A percentile compares a stretch with the other conserved stretches of the same genome.
Evolutionary conservation across 1,140 invertebrate genomes (phyloP).

Genomic region (Probaryconus sp.): DNA sequence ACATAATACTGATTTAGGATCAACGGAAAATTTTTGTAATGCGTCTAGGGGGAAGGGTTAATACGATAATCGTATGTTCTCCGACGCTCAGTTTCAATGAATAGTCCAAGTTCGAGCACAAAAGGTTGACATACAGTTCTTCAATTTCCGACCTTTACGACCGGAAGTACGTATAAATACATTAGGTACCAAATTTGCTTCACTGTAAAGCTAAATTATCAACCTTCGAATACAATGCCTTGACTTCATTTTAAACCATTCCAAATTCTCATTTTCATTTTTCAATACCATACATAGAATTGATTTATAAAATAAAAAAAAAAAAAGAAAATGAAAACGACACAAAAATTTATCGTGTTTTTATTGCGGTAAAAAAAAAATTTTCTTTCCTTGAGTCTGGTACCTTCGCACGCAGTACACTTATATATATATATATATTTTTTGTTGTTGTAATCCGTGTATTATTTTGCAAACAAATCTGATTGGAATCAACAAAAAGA

Average conservation of each 20-base stretch:
- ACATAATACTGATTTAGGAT: conserved; percentile 74
- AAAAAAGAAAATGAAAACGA: too few relatives aligned
- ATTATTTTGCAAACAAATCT: too few relatives aligned
- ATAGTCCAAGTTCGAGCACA: conserved; percentile 24
- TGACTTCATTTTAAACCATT: too few relatives aligned
- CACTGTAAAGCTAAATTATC: too few relatives aligned
- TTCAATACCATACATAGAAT: too few relatives aligned
- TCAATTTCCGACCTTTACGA: conserved; percentile 22
- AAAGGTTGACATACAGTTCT: conserved; percentile 12
- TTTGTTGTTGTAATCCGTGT: too few relatives aligned
- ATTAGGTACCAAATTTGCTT: conserved; percentile 7
- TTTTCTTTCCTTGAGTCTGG: background rate
- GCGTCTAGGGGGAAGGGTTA: conserved; percentile 65
- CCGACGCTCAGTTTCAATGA: conserved; percentile 21
- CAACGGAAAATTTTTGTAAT: conserved; percentile 72
- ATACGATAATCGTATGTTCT: conserved; percentile 28
- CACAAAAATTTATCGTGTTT: too few relatives aligned
- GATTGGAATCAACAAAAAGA: too few relatives aligned
- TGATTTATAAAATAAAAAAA: too few relatives aligned
- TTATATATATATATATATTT: conserved; percentile 16
- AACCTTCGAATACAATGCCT: too few relatives aligned
- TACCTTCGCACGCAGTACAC: conserved; percentile 32
- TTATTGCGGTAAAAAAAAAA: too few relatives aligned
- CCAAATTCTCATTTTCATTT: too few relatives aligned
- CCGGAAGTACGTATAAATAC: conserved; percentile 26